Conservation (phyloP, 2,888 invertebrate species). For the Pterostichus madidus region DNA sequence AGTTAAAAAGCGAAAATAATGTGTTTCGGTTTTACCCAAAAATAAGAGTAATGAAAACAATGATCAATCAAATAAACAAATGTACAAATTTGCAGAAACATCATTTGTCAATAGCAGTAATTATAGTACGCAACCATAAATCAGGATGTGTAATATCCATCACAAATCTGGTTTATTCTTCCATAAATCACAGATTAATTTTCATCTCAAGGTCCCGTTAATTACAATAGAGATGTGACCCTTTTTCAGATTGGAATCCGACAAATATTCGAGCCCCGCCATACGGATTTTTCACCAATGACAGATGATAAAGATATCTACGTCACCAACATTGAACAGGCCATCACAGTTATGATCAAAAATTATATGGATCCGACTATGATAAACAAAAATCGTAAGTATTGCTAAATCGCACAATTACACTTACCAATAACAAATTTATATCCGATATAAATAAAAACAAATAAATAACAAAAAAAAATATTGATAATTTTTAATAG, state of each 20-base stretch:
- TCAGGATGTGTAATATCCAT: conserved; percentile 61
- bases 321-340: conserved; percentile 91
- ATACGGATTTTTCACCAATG: conserved; percentile 89
- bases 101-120: conserved; percentile 56
- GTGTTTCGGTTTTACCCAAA: conserved; percentile 23
- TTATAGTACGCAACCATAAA: conserved; percentile 35
- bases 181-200: conserved; percentile 55
- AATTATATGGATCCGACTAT: conserved; percentile 84
- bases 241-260: conserved; percentile 85
- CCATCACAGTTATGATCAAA: conserved; percentile 89
- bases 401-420: conserved; percentile 48
- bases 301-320: conserved; percentile 88
- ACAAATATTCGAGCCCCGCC: conserved; percentile 89
- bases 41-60: neutral
- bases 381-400: conserved; percentile 77
- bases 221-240: conserved; percentile 37
- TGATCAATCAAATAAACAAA: conserved; percentile 20
- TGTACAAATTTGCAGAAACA: conserved; percentile 34
- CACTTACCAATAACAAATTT: neutral
- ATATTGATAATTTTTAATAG: too few species aligned
- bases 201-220: conserved; percentile 51
- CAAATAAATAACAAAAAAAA: too few species aligned
- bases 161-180: conserved; percentile 50
- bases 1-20: conserved; percentile 33
- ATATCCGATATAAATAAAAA: too few species aligned